phyloP scores from a whole-genome alignment of 1,140 invertebrate species.

The Aculops lycopersici region DNA sequence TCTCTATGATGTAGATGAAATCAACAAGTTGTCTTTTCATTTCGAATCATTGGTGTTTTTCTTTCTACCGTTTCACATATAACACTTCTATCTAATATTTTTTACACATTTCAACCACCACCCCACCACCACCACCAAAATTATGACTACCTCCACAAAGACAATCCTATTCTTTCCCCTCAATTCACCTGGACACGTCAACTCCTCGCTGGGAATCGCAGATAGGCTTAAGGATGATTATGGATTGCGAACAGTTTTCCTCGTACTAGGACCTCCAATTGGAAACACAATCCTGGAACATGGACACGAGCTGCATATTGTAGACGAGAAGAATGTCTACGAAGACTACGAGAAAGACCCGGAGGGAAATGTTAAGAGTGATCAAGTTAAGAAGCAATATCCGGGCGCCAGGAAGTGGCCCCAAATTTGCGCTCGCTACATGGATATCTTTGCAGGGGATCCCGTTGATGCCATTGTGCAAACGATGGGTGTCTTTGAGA shows the following conservation, averaged over 20 bases:
- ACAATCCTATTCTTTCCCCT: conserved; percentile 1
- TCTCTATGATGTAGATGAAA: too few species aligned
- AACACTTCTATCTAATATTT: too few species aligned
- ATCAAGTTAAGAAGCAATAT: too few species aligned
- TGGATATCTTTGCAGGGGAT: not conserved
- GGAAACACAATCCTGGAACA: not conserved
- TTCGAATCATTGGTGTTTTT: too few species aligned
- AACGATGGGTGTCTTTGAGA: not conserved
- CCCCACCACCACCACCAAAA: too few species aligned
- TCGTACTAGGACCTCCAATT: not conserved
- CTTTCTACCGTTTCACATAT: too few species aligned
- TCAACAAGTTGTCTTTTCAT: too few species aligned
- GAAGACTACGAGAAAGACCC: too few species aligned
- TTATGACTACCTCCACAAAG: too few species aligned
- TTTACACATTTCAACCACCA: too few species aligned
- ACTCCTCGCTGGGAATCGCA: conserved; percentile 2
- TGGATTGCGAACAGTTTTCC: conserved; percentile 4
- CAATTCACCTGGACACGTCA: conserved; percentile 1
- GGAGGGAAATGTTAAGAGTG: too few species aligned
- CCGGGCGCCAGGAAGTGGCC: too few species aligned
- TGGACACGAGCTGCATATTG: not conserved
- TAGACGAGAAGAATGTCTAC: not conserved
- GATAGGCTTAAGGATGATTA: not conserved
- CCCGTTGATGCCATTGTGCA: not conserved
- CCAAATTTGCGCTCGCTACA: not conserved